A percentile compares a stretch with the other conserved stretches of the same genome.
Conservation (phyloP, 2,888 invertebrate genomes). For the Dusona sp. region DNA sequence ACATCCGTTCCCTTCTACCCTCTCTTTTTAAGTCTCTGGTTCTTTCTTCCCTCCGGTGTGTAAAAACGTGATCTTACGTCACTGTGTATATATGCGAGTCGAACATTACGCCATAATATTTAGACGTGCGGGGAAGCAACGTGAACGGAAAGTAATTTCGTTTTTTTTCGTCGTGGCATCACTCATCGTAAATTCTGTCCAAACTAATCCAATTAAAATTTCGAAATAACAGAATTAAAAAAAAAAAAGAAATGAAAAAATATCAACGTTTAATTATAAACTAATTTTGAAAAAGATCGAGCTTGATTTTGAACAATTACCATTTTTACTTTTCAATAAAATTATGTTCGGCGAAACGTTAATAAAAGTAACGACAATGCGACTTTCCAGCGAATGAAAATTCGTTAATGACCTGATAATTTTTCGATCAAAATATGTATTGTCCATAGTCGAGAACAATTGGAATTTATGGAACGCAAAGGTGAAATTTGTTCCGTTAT, state of each 20-base stretch:
- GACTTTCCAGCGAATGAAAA: not conserved
- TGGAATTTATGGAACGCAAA: conserved; percentile 11
- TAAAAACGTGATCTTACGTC: conserved; percentile 68
- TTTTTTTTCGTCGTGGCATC: conserved; percentile 16
- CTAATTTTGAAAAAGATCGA: not conserved
- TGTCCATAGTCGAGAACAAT: not conserved
- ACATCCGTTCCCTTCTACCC: conserved; percentile 20
- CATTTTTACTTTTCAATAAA: too few relatives aligned
- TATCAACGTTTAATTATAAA: not conserved
- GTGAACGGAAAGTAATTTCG: conserved; percentile 59
- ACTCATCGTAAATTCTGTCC: not conserved
- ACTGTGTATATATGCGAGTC: conserved; percentile 68
- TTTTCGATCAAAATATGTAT: conserved; percentile 10
- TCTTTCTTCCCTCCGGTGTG: conserved; percentile 20
- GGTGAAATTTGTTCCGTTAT: conserved; percentile 3
- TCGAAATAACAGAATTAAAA: not conserved
- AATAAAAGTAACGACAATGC: not conserved
- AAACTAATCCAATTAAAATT: not conserved
- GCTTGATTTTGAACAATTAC: not conserved
- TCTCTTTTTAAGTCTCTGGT: not conserved
- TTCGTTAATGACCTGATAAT: not conserved
- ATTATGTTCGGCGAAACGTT: too few relatives aligned
- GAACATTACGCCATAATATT: conserved; percentile 72
- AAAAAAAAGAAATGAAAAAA: not conserved
- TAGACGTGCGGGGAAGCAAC: conserved; percentile 64